Evolutionary conservation across 2,888 invertebrate genomes (phyloP).

Genomic region (Pherbina coryleti): DNA sequence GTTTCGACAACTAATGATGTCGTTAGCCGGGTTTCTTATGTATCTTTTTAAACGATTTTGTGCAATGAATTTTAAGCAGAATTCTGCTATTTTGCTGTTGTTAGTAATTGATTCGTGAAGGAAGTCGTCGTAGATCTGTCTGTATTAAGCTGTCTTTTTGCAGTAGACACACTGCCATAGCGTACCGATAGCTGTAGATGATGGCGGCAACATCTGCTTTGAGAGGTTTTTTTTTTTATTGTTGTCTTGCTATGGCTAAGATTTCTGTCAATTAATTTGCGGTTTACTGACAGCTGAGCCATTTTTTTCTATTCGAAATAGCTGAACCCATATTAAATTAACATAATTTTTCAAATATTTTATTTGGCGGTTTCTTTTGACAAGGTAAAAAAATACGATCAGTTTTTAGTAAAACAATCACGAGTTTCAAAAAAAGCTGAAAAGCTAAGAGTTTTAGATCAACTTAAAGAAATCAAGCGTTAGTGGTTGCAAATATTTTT

Average conservation of each 20-base stretch:
- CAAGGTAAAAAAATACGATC: too few relatives aligned
- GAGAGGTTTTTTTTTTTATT: neutral
- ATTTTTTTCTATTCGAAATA: neutral
- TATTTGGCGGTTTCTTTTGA: neutral
- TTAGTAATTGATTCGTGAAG: constrained; percentile 2
- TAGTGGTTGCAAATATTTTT: too few relatives aligned
- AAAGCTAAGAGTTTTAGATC: too few relatives aligned
- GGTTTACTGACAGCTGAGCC: neutral
- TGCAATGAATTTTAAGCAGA: constrained; percentile 22
- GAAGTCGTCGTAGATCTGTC: neutral
- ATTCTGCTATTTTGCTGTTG: neutral
- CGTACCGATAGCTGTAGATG: neutral
- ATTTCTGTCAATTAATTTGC: neutral
- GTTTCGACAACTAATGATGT: too few relatives aligned
- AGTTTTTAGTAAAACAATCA: too few relatives aligned
- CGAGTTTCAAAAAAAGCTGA: too few relatives aligned
- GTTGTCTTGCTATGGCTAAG: neutral
- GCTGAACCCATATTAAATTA: neutral
- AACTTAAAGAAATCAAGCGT: too few relatives aligned
- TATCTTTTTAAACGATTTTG: constrained; percentile 1
- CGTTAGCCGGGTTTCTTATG: too few relatives aligned
- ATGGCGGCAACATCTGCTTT: constrained; percentile 18
- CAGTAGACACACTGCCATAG: neutral
- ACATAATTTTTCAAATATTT: neutral
- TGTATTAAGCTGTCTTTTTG: neutral